These are phyloP conservation scores for Uromys caudimaculatus DNA, from an alignment of 2,797 vertebrate species.

Conservation along the genomic window DNA sequence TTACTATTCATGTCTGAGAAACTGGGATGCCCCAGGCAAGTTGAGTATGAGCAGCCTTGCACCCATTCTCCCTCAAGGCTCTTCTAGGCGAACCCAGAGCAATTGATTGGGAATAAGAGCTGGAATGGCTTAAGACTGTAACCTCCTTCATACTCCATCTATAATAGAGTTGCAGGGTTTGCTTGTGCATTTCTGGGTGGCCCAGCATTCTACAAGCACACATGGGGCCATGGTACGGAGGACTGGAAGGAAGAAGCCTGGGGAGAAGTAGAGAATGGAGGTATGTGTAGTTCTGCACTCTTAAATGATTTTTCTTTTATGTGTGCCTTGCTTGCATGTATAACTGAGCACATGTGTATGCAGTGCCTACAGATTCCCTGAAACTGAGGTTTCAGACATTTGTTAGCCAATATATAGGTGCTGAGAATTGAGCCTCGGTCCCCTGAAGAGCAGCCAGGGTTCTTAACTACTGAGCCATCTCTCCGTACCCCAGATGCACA, in stretches of 20 bases:
- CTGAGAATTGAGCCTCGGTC: not conserved
- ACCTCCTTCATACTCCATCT: not conserved
- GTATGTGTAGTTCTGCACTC: not conserved
- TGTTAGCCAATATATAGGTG: no score
- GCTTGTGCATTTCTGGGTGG: not conserved
- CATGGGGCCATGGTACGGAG: fast-evolving
- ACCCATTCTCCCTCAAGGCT: no score
- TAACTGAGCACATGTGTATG: not conserved
- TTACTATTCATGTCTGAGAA: not conserved
- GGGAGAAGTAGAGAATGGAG: not conserved
- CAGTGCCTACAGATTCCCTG: no score
- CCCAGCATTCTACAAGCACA: not conserved
- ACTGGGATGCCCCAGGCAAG: not conserved
- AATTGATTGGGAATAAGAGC: no score
- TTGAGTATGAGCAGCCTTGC: not conserved
- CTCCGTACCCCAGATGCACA: not conserved
- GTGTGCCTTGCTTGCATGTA: not conserved
- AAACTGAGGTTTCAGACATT: not conserved
- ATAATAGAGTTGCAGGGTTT: no score
- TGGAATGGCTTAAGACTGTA: not conserved
- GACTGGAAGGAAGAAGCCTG: fast-evolving
- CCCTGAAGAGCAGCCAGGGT: no score
- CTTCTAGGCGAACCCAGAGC: not conserved
- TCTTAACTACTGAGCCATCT: not conserved
- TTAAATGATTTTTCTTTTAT: not conserved